phyloP scores from a whole-genome alignment of 2,888 invertebrate genomes.

The Caenorhabditis parvicauda region DNA sequence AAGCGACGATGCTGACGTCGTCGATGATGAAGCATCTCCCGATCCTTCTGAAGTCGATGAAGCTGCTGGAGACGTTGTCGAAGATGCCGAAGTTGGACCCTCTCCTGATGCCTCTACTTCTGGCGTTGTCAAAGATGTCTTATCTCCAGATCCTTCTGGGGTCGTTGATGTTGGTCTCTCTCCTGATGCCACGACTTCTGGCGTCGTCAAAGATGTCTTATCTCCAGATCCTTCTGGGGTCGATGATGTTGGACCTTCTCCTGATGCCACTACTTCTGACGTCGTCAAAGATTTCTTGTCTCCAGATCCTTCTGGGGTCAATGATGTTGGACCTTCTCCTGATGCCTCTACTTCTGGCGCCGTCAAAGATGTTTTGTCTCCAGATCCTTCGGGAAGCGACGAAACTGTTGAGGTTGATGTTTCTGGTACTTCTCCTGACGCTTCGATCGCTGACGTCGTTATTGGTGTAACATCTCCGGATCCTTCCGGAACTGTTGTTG shows the following conservation, averaged over 20 bases:
- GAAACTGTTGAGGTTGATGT: neutral
- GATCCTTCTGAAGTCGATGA: slow-evolving; percentile 2
- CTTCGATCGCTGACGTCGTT: slow-evolving; percentile 3
- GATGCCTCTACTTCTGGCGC: neutral
- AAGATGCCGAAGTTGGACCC: neutral
- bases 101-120: neutral
- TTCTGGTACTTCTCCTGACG: slow-evolving; percentile 1
- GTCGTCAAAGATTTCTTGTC: slow-evolving; percentile 4
- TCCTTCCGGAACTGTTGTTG: neutral
- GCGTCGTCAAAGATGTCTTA: slow-evolving; percentile 5
- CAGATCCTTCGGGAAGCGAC: neutral
- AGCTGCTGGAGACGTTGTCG: neutral
- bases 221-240: slow-evolving; percentile 5
- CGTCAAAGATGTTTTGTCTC: neutral
- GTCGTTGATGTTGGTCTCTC: slow-evolving; percentile 6
- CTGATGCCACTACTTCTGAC: neutral
- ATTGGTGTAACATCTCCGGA: neutral
- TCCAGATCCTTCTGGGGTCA: neutral
- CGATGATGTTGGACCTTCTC: slow-evolving; percentile 4
- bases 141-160: slow-evolving; percentile 5
- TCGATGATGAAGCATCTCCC: neutral
- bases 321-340: neutral
- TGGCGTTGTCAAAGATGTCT: neutral
- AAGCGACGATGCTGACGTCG: neutral
- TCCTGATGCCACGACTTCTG: neutral